Evolutionary conservation across 2,113 vertebrate species (phyloP).

Genomic region (Vidua macroura): DNA sequence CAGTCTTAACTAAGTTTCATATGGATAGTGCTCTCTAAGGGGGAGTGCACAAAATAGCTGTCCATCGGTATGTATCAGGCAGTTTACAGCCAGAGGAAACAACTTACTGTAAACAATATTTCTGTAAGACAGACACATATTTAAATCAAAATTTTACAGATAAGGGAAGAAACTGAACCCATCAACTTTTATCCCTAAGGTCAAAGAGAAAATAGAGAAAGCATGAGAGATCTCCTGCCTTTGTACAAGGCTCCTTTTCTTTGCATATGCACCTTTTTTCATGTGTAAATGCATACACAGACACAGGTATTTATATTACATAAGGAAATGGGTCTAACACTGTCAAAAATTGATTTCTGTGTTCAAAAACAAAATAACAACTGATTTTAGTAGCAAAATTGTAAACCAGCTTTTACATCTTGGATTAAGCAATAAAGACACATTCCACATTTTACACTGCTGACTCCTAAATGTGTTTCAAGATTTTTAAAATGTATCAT

Average conservation of each 20-base stretch:
- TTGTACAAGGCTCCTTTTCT: neutral
- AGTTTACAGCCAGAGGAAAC: constrained; percentile 2
- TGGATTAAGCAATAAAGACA: neutral
- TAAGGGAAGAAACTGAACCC: neutral
- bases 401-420: neutral
- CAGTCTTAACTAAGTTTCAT: neutral
- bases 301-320: neutral
- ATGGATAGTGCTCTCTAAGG: neutral
- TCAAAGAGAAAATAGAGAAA: neutral
- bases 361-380: neutral
- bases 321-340: neutral
- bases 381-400: neutral
- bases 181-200: neutral
- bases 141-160: neutral
- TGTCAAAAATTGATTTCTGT: neutral
- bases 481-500: neutral
- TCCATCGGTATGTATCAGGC: neutral
- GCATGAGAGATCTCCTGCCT: neutral
- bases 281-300: neutral
- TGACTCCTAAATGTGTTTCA: neutral
- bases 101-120: neutral
- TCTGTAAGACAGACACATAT: neutral
- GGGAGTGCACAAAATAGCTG: neutral
- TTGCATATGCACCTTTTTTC: neutral
- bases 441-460: neutral